A percentile compares a stretch with the other conserved stretches of the same genome.
These are phyloP conservation scores for Triplophysa siluroides DNA, from an alignment of 2,113 vertebrate species.

Conservation along the genomic window DNA sequence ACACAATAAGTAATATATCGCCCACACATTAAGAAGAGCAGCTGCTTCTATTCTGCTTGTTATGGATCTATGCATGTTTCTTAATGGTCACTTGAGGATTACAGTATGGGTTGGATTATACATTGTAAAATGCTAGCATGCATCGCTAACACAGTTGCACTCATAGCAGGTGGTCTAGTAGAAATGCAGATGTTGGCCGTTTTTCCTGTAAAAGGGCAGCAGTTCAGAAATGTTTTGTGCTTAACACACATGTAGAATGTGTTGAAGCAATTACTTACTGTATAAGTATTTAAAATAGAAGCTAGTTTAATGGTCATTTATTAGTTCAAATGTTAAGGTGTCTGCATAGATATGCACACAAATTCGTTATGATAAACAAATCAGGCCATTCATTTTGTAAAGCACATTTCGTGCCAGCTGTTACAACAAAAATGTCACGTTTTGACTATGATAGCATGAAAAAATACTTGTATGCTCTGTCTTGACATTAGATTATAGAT, in stretches of 20 bases:
- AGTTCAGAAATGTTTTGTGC: not conserved
- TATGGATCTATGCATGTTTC: not conserved
- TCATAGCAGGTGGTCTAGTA: not conserved
- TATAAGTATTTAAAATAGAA: slow-evolving; percentile 17
- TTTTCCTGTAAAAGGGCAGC: slow-evolving; percentile 11
- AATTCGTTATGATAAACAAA: not conserved
- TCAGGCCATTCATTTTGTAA: not conserved
- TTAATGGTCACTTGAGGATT: slow-evolving; percentile 2
- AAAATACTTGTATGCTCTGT: not conserved
- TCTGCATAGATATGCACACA: not conserved
- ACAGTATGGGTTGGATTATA: not conserved
- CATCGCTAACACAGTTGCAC: not conserved
- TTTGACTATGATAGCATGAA: not conserved
- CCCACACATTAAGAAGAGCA: not conserved
- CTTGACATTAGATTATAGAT: too few relatives aligned
- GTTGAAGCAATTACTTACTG: too few relatives aligned
- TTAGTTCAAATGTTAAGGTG: not conserved
- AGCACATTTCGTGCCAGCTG: not conserved
- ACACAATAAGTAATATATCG: slow-evolving; percentile 13
- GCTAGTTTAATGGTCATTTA: not conserved
- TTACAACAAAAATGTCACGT: not conserved
- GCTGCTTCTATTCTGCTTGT: not conserved
- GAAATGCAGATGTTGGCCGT: not conserved
- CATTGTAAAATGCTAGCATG: slow-evolving; percentile 1
- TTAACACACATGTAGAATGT: too few relatives aligned